Evolutionary conservation across 2,888 invertebrate species (phyloP), one percentile per base, ranked within the genome.

Genomic region (Apamea crenata): DNA sequence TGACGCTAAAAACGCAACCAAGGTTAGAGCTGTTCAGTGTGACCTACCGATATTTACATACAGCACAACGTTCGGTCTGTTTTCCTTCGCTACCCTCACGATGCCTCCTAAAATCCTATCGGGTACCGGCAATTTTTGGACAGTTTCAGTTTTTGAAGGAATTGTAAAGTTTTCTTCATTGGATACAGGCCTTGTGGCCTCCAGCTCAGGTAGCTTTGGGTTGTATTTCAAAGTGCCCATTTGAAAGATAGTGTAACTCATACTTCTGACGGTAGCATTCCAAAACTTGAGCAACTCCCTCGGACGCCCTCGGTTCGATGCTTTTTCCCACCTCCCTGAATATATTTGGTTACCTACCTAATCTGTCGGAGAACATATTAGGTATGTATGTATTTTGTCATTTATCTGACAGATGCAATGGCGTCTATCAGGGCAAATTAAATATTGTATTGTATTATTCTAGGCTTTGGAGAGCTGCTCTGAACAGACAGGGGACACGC

Each of bases 381-480:
- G n/a, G n/a, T n/a, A n/a, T n/a, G n/a, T n/a, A 65, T n/a, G 14
- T 25, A 36, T 36, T 67, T 67, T 68, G 16, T 44, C 10, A 44
- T 44, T 36, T 56, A 12, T 40, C 12, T 71, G 40, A 2, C 21
- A 56, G 66, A 32, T 47, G 25, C 12, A 47, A 44, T 32, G 25
- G 18, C 44, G 21, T 68, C 6, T 21, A 47, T 47, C 21, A 21
- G 12, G 25, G 14, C 8, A 25, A 47, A 1, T 29, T 12, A 21
- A 56, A 59, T 7, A 5, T 47, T 47, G n/a, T 8, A 1, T 40
- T 25, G 29, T 50, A 40, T 68, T 67, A 47, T 78, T 59, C 10
- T 87, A 96, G 96, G 92, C 94, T 12, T 81, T 95, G 82, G 96
- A 96, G 85, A 93, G 91, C 81, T 96, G 96, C 80, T 92, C 94